Conservation (phyloP, 2,888 invertebrate species). For the Nomada ruficornis region DNA sequence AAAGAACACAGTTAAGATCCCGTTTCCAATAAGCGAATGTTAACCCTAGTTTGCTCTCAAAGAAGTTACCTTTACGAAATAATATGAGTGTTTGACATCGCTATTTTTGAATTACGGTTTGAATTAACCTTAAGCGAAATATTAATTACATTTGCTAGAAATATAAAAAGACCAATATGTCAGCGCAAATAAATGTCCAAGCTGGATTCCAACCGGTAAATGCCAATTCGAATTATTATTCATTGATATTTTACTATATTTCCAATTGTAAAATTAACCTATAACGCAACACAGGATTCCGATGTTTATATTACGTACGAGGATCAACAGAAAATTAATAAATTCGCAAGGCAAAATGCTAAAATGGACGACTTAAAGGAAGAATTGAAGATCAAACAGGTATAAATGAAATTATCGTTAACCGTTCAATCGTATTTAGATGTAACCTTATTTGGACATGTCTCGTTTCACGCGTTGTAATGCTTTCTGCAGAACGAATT, state of each 20-base stretch:
- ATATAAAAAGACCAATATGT: constrained; percentile 67
- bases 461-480: constrained; percentile 18
- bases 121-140: not conserved
- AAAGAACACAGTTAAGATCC: not conserved
- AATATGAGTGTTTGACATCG: constrained; percentile 20
- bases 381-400: constrained; percentile 93
- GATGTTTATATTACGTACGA: constrained; percentile 98
- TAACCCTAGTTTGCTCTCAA: constrained; percentile 1
- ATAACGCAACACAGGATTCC: constrained; percentile 87
- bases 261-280: constrained; percentile 40
- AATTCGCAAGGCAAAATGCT: constrained; percentile 97
- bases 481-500: constrained; percentile 89
- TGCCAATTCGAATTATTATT: constrained; percentile 51
- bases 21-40: constrained; percentile 12
- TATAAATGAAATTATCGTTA: constrained; percentile 72
- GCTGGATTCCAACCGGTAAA: constrained; percentile 90
- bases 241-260: constrained; percentile 1
- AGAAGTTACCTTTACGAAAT: constrained; percentile 2
- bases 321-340: constrained; percentile 99
- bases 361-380: constrained; percentile 95
- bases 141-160: constrained; percentile 4
- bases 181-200: constrained; percentile 82
- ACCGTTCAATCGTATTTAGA: not conserved
- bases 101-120: constrained; percentile 27
- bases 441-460: constrained; percentile 76